Conservation (phyloP, 2,113 vertebrate genomes). For the Onychostoma macrolepis region DNA sequence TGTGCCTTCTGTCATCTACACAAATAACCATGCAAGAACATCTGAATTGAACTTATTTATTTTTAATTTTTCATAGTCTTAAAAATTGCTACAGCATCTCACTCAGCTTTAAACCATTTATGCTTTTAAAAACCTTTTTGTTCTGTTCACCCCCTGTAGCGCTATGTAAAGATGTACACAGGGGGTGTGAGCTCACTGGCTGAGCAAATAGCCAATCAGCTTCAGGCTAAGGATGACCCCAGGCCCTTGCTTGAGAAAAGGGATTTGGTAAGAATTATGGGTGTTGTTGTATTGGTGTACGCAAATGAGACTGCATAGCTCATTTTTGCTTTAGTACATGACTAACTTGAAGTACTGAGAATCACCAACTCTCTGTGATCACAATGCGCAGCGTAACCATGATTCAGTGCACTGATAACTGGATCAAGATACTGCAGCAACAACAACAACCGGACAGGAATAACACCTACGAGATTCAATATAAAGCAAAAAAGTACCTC, state of each 20-base stretch:
- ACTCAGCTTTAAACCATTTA: neutral
- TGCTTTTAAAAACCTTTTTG: neutral
- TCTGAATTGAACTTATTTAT: neutral
- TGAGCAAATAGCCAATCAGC: constrained; percentile 96
- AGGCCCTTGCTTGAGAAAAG: constrained; percentile 89
- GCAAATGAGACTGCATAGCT: neutral
- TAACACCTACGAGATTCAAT: neutral
- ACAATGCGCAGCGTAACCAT: neutral
- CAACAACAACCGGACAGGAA: neutral
- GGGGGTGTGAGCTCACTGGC: constrained; percentile 95
- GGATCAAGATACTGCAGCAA: neutral
- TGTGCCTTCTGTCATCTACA: neutral
- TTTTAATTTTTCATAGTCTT: neutral
- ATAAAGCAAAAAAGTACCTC: no score
- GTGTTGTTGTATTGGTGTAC: constrained; percentile 35
- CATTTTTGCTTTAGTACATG: neutral
- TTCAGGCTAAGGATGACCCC: constrained; percentile 88
- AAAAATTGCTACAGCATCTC: neutral
- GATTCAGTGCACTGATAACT: constrained; percentile 2
- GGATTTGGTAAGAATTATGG: constrained; percentile 88
- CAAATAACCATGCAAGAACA: neutral
- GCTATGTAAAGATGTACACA: constrained; percentile 95
- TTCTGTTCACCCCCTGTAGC: constrained; percentile 75
- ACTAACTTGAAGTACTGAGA: neutral
- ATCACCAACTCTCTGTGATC: neutral